Evolutionary conservation across 1,140 invertebrate species (phyloP), one percentile per base, ranked within the genome.

Genomic region (Pachyrhynchus sulphureomaculatus): DNA sequence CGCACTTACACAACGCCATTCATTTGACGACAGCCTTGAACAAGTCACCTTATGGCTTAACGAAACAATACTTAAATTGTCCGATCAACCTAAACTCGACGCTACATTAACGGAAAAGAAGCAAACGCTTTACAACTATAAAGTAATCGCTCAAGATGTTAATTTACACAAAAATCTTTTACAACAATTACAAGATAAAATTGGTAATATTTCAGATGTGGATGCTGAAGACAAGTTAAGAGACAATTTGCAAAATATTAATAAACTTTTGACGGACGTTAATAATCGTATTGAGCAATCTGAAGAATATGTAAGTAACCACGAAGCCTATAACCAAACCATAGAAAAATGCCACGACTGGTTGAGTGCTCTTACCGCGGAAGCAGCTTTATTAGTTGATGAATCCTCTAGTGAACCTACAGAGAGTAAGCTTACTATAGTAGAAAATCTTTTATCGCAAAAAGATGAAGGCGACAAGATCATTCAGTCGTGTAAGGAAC

Each of bases 1-100:
- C 17, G 86, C 90, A 20, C 84, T 94, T 33, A 88, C 94, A 71
- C 89, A 95, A 66, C 83, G 91, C 72, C 91, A 91, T 4, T 93
- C 91, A 0, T 93, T 95, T 72, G 92, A 96, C 71, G 93, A 95
- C 69, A 94, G 90, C 62, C 90, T 90, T 65, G 84, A 84, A 47
- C 90, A 94, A 78, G 84, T 90, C 3, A 85, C 86, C 64, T 85
- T 88, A 69, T 95, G 92, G 88, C 81, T 95, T 5, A 80, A 82
- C 29, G 90, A 93, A 61, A 82, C 84, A 0, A 84, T 88, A 69
- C 80, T 82, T 21, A 89, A 90, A 75, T 76, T 90, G 9, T 83
- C 84, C 0, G 82, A 84, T 33, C 84, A 84, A 47, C 81, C 84
- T 44, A 84, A 88, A 62, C 76, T 92, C 0, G 83, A 89, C 65